Evolutionary conservation across 1,140 invertebrate species (phyloP).

Genomic region (Lepidostoma basale): DNA sequence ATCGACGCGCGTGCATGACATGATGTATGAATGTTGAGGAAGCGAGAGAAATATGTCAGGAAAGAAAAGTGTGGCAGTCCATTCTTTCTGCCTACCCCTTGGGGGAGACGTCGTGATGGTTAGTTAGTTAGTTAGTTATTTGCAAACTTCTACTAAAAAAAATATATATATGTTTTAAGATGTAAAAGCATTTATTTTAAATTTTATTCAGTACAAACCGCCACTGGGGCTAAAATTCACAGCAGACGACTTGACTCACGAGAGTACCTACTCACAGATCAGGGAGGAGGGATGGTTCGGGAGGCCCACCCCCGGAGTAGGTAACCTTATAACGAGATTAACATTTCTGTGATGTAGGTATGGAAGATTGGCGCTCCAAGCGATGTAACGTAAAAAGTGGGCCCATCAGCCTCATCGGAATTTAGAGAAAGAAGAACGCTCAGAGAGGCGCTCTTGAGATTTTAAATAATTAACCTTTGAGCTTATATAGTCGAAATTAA

Average conservation of each 20-base stretch:
- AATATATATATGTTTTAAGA: too few species aligned
- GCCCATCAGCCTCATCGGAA: slow-evolving; percentile 30
- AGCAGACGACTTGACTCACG: slow-evolving; percentile 28
- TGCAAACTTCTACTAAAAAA: too few species aligned
- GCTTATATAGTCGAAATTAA: too few species aligned
- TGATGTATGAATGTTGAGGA: too few species aligned
- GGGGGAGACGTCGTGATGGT: too few species aligned
- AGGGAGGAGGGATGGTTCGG: neutral
- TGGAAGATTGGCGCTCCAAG: slow-evolving; percentile 41
- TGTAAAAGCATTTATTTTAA: neutral
- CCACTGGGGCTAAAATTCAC: slow-evolving; percentile 28
- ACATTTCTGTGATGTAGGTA: slow-evolving; percentile 44
- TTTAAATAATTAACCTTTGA: slow-evolving; percentile 14
- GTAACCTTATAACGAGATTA: slow-evolving; percentile 46
- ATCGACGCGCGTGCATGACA: too few species aligned
- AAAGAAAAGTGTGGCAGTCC: too few species aligned
- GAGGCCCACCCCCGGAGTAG: slow-evolving; percentile 33
- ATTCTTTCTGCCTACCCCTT: too few species aligned
- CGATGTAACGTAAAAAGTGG: slow-evolving; percentile 45
- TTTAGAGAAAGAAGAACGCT: slow-evolving; percentile 30
- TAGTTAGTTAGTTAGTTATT: too few species aligned
- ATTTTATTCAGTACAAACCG: neutral
- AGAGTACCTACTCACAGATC: neutral
- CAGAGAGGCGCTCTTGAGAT: slow-evolving; percentile 10
- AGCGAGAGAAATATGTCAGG: too few species aligned